Evolutionary conservation across 2,797 vertebrate species (phyloP).

Genomic region (Gambusia yucatana): DNA sequence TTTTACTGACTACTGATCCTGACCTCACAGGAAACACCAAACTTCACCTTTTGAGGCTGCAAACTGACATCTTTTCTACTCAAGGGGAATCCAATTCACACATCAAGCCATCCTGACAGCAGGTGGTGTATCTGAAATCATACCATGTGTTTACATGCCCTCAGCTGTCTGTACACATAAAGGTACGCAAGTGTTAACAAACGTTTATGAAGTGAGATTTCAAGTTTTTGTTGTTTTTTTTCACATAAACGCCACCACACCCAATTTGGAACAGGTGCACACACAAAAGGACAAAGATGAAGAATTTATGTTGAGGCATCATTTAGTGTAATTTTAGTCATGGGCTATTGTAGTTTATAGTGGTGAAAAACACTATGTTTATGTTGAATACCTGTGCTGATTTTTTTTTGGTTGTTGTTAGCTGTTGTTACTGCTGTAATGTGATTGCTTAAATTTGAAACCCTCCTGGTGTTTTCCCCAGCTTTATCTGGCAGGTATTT

Average conservation of each 20-base stretch:
- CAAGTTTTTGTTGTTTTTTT: neutral
- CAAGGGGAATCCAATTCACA: neutral
- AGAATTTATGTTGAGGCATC: neutral
- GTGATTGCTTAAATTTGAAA: neutral
- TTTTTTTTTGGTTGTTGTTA: neutral
- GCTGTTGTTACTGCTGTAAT: neutral
- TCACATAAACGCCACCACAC: neutral
- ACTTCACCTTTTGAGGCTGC: neutral
- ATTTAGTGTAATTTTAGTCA: neutral
- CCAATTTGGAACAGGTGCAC: neutral
- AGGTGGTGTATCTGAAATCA: neutral
- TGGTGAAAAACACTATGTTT: neutral
- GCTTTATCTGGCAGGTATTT: neutral
- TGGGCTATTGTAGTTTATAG: too few species aligned
- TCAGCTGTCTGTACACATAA: neutral
- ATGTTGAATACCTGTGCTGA: neutral
- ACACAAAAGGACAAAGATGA: neutral
- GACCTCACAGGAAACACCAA: neutral
- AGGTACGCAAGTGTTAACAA: neutral
- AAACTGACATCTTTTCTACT: neutral
- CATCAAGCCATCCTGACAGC: neutral
- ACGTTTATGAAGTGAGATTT: neutral
- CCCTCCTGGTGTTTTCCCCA: neutral
- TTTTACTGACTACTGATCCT: neutral
- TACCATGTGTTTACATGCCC: neutral